phyloP scores from a whole-genome alignment of 2,888 invertebrate genomes.

The Drosophila hawaiiensis region DNA sequence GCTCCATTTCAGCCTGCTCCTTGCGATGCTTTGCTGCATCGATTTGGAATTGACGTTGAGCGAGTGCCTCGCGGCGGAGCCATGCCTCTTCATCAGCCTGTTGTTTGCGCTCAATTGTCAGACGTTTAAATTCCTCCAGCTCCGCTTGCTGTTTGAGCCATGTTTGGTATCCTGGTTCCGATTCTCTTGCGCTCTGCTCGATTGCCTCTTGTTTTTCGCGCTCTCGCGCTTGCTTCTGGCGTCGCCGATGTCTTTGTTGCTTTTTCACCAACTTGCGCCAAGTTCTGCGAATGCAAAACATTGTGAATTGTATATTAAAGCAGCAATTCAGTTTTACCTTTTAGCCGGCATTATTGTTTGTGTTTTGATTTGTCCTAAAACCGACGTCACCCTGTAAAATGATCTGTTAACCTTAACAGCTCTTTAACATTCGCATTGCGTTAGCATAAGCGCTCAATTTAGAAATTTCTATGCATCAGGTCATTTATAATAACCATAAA shows the following conservation, averaged over 20 bases:
- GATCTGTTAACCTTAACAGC: constrained; percentile 24
- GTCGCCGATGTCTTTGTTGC: constrained; percentile 89
- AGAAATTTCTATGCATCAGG: background rate
- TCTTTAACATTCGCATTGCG: background rate
- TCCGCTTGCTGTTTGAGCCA: constrained; percentile 86
- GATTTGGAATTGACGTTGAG: constrained; percentile 88
- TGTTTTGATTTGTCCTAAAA: constrained; percentile 16
- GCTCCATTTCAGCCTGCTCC: constrained; percentile 87
- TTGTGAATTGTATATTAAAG: background rate
- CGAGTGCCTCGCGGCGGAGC: constrained; percentile 88
- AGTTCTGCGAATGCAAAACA: constrained; percentile 83
- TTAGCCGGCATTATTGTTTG: constrained; percentile 43
- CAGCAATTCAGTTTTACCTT: constrained; percentile 24
- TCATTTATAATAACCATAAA: background rate
- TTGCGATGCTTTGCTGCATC: constrained; percentile 87
- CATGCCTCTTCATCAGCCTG: constrained; percentile 89
- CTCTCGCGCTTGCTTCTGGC: constrained; percentile 87
- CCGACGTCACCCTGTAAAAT: constrained; percentile 25
- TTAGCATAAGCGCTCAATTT: background rate
- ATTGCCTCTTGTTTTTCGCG: constrained; percentile 86
- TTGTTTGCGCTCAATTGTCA: constrained; percentile 87
- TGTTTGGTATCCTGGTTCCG: constrained; percentile 41
- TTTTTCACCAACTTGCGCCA: constrained; percentile 92
- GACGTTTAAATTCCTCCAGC: constrained; percentile 86
- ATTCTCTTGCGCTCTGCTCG: constrained; percentile 10